phyloP scores from a whole-genome alignment of 1,140 invertebrate genomes.

The Yoshiicerus persimilis region DNA sequence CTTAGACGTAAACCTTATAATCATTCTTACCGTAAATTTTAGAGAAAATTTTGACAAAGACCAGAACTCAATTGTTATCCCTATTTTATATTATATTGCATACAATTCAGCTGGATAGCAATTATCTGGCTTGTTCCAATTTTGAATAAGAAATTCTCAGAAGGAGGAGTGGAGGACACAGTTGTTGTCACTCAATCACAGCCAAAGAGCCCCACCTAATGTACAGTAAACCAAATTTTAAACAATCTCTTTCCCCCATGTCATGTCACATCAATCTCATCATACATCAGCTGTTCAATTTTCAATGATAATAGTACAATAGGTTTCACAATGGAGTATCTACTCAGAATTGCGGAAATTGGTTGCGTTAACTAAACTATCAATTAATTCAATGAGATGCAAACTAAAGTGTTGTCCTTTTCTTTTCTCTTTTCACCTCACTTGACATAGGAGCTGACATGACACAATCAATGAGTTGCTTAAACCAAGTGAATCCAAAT shows the following conservation, averaged over 20 bases:
- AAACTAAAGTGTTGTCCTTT: slow-evolving; percentile 9
- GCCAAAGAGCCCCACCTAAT: not conserved
- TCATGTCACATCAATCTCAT: not conserved
- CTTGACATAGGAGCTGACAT: not conserved
- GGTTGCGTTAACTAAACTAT: not conserved
- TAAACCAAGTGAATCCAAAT: not conserved
- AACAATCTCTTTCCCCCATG: not conserved
- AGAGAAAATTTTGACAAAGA: too few relatives aligned
- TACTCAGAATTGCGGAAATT: not conserved
- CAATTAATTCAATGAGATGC: slow-evolving; percentile 26
- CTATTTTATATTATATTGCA: too few relatives aligned
- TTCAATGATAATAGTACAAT: not conserved
- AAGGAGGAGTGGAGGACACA: too few relatives aligned
- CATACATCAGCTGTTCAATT: not conserved
- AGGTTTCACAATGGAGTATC: not conserved
- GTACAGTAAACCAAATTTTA: not conserved
- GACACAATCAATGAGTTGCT: not conserved
- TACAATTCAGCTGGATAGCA: too few relatives aligned
- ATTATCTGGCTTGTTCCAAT: not conserved
- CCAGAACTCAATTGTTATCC: too few relatives aligned
- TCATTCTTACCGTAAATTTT: too few relatives aligned
- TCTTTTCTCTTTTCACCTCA: not conserved
- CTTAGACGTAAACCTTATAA: not conserved
- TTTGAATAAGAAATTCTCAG: not conserved
- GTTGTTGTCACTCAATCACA: slow-evolving; percentile 6